Conservation (phyloP, 2,113 vertebrate genomes). For the Beaufortia kweichowensis region DNA sequence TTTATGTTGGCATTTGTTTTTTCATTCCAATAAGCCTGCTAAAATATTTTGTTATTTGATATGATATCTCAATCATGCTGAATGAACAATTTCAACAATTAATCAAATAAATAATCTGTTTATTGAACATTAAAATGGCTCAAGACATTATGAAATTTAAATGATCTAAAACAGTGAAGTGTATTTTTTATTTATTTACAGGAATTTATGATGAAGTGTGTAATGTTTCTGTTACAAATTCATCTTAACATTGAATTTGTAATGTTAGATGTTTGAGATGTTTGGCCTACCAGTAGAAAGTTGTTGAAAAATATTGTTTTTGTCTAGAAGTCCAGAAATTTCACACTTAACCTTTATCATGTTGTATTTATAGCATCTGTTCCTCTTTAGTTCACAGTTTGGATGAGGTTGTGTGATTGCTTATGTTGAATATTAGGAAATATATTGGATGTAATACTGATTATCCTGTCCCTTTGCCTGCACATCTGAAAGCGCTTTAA, state of each 20-base stretch:
- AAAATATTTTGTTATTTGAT: not conserved
- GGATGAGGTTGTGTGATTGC: not conserved
- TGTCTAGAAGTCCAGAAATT: no score
- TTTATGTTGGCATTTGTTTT: not conserved
- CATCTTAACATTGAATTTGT: no score
- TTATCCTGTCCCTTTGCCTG: not conserved
- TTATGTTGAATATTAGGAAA: not conserved
- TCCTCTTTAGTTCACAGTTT: not conserved
- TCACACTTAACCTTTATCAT: not conserved
- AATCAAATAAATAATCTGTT: conserved; percentile 25
- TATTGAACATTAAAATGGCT: conserved; percentile 23
- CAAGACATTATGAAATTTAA: not conserved
- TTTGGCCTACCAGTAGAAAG: no score
- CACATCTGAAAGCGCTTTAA: not conserved
- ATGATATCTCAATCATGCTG: conserved; percentile 7
- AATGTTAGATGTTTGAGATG: no score
- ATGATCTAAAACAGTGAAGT: not conserved
- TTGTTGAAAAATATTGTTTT: no score
- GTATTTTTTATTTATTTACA: not conserved
- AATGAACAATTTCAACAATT: conserved; percentile 7
- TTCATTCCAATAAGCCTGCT: not conserved
- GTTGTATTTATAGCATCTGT: not conserved
- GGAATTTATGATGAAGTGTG: no score
- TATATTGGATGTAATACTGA: not conserved
- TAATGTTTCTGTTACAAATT: no score